Base-by-base conservation (phyloP, 2,888 invertebrate species). In the Gonocerus acuteangulatus region DNA sequence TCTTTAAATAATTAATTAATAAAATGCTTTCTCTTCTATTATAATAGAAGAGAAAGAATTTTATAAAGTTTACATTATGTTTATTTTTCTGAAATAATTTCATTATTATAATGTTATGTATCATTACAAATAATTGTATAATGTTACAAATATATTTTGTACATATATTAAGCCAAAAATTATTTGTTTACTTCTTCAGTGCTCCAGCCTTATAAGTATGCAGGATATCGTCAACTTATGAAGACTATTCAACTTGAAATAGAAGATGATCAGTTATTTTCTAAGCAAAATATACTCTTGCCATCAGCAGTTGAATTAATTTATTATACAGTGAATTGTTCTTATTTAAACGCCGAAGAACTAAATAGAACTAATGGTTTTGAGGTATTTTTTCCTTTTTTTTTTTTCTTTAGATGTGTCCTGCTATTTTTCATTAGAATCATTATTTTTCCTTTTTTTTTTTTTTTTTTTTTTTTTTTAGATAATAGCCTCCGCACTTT, bases 271-370 rank as follows among this genome's bases (percentile, higher is more conserved):
- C 83, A 87, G 69, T 77, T 99, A 68, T 99, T 99, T 78, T 89
- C 88, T 2, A 91, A 91, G 74, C 81, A 82, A 64, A 82, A 82
- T 0, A 88, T 89, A 22, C 75, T 99, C 39, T 76, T 99, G 67
- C 86, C 91, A 0, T 92, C 95, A 16, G 95, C 97, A 2, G 88
- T 89, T 67, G 94, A 95, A 74, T 82, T 99, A 27, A 93, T 95
- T 54, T 96, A 93, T 76, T 93, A 95, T 71, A 99, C 97, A 0
- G 92, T 99, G 2, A 85, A 88, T 69, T 96, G 96, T 75, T 96
- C 96, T 0, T 89, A 95, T 11, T 77, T 99, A 44, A 99, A 99
- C 75, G 99, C 97, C 0, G 97, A 99, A 77, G 97, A 99, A 74
- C 77, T 99, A 67, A 78, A 97, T 58, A 77, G 99, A 57, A 97